Evolutionary conservation across 2,113 vertebrate species (phyloP).

Genomic region (Heteronetta atricapilla): DNA sequence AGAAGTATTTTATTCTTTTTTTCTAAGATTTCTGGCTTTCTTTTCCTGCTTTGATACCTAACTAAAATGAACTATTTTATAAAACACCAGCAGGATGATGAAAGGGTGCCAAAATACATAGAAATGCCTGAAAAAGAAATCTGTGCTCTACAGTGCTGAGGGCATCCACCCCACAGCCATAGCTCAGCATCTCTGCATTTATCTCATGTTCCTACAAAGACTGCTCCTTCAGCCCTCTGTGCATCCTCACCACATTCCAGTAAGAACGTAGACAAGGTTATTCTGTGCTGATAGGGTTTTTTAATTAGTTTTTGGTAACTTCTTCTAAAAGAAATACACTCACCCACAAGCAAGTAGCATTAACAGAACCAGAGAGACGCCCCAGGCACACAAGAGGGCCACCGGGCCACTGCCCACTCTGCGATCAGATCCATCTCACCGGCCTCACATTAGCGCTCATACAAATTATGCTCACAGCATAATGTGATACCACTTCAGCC

Average conservation of each 20-base stretch:
- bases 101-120: background rate
- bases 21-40: background rate
- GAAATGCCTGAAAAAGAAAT: background rate
- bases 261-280: background rate
- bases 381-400: background rate
- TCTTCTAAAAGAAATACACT: background rate
- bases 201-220: background rate
- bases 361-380: background rate
- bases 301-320: background rate
- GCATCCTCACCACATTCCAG: background rate
- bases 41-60: background rate
- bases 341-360: background rate
- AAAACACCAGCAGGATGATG: background rate
- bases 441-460: background rate
- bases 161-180: background rate
- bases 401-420: background rate
- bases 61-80: background rate
- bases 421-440: background rate
- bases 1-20: background rate
- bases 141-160: background rate
- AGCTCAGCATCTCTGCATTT: background rate
- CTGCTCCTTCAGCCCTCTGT: background rate
- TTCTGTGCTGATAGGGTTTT: accelerated
- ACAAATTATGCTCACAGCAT: accelerated
- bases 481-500: background rate